phyloP scores from a whole-genome alignment of 2,113 vertebrate species.

The Eulemur rufifrons region DNA sequence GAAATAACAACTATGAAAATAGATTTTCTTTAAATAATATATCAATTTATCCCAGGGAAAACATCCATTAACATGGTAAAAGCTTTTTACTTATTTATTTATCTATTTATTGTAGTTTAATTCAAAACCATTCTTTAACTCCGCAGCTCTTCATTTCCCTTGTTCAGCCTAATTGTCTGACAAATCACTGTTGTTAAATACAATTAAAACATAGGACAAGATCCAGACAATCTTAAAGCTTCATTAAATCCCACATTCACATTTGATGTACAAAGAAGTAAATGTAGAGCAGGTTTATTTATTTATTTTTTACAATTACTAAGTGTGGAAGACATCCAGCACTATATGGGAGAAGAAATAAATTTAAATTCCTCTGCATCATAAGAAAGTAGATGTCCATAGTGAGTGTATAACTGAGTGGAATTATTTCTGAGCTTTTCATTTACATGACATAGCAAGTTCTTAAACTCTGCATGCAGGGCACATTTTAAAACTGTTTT shows the following conservation, averaged over 20 bases:
- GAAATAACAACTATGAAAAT: neutral
- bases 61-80: neutral
- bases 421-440: neutral
- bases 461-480: neutral
- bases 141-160: neutral
- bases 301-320: neutral
- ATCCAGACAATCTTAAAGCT: neutral
- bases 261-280: neutral
- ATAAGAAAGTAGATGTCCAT: neutral
- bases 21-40: neutral
- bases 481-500: neutral
- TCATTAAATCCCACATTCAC: neutral
- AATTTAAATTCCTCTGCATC: neutral
- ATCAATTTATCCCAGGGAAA: neutral
- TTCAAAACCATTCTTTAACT: constrained; percentile 15
- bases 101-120: neutral
- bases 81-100: neutral
- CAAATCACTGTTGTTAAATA: constrained; percentile 34
- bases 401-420: neutral
- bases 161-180: constrained; percentile 31
- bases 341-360: neutral
- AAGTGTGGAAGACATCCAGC: neutral
- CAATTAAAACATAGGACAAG: neutral
- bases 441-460: neutral
- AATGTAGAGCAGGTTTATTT: neutral